Percentiles rank a stretch among this genome's conserved stretches.
phyloP scores from a whole-genome alignment of 2,797 vertebrate species.

The Notamacropus eugenii region DNA sequence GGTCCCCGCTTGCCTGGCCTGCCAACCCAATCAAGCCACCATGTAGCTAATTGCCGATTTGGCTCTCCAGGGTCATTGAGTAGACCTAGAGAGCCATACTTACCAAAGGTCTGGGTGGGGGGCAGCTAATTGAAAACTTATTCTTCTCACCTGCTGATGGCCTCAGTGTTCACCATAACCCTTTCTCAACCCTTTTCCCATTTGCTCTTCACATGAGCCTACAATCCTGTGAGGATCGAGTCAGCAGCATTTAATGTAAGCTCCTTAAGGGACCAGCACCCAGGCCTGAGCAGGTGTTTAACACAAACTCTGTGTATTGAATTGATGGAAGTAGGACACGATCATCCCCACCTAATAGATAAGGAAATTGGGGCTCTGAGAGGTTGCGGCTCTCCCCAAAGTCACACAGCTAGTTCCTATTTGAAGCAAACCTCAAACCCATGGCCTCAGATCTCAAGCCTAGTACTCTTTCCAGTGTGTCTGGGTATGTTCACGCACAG shows the following conservation, averaged over 20 bases:
- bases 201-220: not conserved
- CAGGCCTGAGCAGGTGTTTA: not conserved
- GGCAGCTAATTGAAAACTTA: not conserved
- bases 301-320: not conserved
- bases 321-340: not conserved
- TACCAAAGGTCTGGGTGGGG: not conserved
- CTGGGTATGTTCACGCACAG: not conserved
- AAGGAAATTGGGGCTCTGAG: not conserved
- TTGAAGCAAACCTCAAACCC: not conserved
- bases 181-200: not conserved
- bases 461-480: not conserved
- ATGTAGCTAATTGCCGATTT: not conserved
- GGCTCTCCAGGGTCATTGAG: not conserved
- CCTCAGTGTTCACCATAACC: not conserved
- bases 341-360: slow-evolving; percentile 20
- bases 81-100: not conserved
- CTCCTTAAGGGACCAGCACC: not conserved
- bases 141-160: not conserved
- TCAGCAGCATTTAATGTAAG: not conserved
- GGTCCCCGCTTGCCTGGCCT: not conserved
- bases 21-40: not conserved
- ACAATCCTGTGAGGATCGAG: not conserved
- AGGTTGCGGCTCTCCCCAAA: not conserved
- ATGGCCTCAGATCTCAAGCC: not conserved
- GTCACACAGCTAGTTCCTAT: not conserved